Base-by-base conservation (phyloP, 2,113 vertebrate species). In the Cairina moschata region DNA sequence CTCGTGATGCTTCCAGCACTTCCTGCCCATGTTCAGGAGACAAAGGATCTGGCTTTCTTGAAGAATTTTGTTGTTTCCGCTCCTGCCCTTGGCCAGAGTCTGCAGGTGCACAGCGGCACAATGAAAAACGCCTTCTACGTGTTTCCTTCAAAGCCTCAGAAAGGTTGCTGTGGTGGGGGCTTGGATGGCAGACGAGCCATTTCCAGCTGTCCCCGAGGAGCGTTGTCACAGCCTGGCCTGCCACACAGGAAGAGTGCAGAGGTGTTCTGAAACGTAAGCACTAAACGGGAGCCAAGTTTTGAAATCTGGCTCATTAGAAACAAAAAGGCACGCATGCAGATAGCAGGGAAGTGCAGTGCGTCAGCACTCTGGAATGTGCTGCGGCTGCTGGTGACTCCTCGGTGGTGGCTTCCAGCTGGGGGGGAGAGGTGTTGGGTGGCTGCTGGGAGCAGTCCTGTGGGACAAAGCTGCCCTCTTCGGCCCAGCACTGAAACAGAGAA, bases 11-110 rank as follows among this genome's bases (percentile, higher is more conserved):
- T 89, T 77, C 25, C 95, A 91, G 77, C 3, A 50, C 62, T 97
- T 96, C 93, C 96, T 96, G 83, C 58, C 62, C 0, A 0, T 0
- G 6, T 29, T 88, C 40, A 31, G 58, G 66, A 83, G 95, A 84
- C 81, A 93, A 96, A 97, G 86, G 83, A 85, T 40, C 6, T 20
- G 66, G 12, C 58, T 93, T 59, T 50, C 80, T 54, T 40, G 83
- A 77, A 54, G 69, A 66, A 42, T 87, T 82, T 59, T 91, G 92
- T 95, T 94, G 83, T 93, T 97, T 91, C 89, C 83, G 88, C n/a
- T 55, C 1, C 8, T 88, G 95, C 60, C 90, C 77, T 90, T 94
- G 96, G 66, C 84, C 2, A 0, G 42, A 8, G 9, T 38, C 66
- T 91, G 91, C 96, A 96, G 96, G 94, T 95, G 93, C 25, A 25